Evolutionary conservation across 2,888 invertebrate species (phyloP), one percentile per base, ranked within the genome.

Genomic region (Cyclophora punctaria): DNA sequence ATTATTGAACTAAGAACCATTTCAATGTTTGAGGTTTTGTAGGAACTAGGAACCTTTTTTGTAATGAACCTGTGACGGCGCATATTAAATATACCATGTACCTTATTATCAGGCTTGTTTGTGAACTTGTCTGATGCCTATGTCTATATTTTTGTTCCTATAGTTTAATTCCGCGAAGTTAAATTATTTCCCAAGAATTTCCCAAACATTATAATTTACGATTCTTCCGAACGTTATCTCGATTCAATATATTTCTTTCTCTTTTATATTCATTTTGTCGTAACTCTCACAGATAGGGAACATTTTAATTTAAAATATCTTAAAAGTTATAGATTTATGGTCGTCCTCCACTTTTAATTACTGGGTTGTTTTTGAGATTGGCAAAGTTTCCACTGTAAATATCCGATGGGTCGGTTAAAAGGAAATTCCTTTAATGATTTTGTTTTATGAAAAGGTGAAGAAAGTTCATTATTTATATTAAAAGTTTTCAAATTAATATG

Each of bases 261-360:
- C 55, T 52, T 55, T 52, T 55, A 51, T 51, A 58, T 55, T 61
- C 67, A 69, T 68, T 69, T 67, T 64, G 62, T 62, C 62, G 60
- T 62, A 67, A 70, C 63, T 70, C 66, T 63, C 63, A 53, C 58
- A 54, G 57, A 60, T 60, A 59, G 53, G 56, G 56, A 44, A 64
- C 66, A 71, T 78, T 78, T 78, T 78, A 78, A 80, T 76, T 80
- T 80, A 78, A 78, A 81, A 77, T 75, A 74, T 77, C 73, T 73
- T 72, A 71, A 73, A 78, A 75, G 71, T 81, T 79, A 77, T 77
- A 74, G 80, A 83, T 82, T 83, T 83, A 80, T 77, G 73, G 64
- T 56, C 58, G 63, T 52, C 58, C 58, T 53, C 64, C 63, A 69
- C 71, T 80, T 81, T 83, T 80, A 80, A 80, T 80, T 79, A 80